Evolutionary conservation across 2,113 vertebrate genomes (phyloP).

Genomic region (Gnathonemus echidnorhynchus): DNA sequence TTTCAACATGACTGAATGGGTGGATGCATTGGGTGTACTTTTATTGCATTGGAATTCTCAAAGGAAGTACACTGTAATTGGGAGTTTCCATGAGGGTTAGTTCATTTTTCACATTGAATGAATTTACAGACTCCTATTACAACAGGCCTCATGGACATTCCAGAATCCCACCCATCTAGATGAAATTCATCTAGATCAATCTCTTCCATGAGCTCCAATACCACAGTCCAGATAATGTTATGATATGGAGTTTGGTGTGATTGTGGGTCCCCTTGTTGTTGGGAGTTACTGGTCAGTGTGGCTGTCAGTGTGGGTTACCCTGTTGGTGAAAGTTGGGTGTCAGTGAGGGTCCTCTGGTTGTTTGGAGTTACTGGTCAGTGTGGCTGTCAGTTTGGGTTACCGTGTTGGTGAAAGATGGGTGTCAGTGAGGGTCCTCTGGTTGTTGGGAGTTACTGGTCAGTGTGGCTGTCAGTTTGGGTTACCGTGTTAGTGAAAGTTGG

Average conservation of each 20-base stretch:
- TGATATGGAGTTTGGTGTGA: not conserved
- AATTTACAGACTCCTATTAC: not conserved
- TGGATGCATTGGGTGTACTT: not conserved
- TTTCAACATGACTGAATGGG: not conserved
- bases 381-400: conserved; percentile 52
- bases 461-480: conserved; percentile 32
- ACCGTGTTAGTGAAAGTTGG: conserved; percentile 49
- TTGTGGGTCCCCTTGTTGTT: not conserved
- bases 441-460: not conserved
- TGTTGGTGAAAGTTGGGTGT: no score
- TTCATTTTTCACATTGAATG: not conserved
- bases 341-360: not conserved
- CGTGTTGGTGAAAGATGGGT: conserved; percentile 24
- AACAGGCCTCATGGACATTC: not conserved
- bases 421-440: not conserved
- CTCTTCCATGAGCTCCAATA: not conserved
- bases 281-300: not conserved
- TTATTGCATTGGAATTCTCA: not conserved
- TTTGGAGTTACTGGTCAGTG: not conserved
- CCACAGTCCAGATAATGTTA: not conserved
- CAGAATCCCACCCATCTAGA: not conserved
- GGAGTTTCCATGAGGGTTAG: not conserved
- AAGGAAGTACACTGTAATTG: not conserved
- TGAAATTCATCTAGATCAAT: not conserved
- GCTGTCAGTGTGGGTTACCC: conserved; percentile 57